Base-by-base conservation (phyloP, 2,113 vertebrate genomes). In the Sialia sialis region DNA sequence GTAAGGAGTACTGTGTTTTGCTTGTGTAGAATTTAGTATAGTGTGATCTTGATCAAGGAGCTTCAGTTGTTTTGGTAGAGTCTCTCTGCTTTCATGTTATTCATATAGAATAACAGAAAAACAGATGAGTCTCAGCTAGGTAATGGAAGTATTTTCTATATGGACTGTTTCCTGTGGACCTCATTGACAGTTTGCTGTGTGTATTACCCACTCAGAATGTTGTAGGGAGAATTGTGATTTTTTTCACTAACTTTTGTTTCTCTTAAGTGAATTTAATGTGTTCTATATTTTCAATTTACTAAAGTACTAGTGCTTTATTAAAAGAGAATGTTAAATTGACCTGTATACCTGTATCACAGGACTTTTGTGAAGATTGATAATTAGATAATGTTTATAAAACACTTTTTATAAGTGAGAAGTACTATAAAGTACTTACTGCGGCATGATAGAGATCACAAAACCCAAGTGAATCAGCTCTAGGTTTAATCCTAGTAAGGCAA, bases 401-500 rank as follows among this genome's bases (percentile, higher is more conserved):
- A 90, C 82, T 84, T 96, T 93, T 92, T 95, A 81, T 95, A 94
- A 92, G 90, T 94, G 85, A 95, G 75, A 94, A 94, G 92, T 95
- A 90, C 91, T 91, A 64, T 86, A 93, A 95, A 95, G 68, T 72
- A 78, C 85, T 97, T 96, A 93, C 75, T 96, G 73, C 82, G 84
- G 92, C 67, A 75, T 96, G 95, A 91, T 74, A 94, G 89, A 95
- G 95, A 97, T 94, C 91, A 83, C 90, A 96, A 94, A 96, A 96
- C 90, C 93, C 89, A 95, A 97, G 92, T 94, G 96, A 97, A 96
- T 97, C 94, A 97, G 75, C 96, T 94, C 92, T 92, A 90, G 74
- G 73, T 94, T 97, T 97, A 97, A 97, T 96, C 94, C 96, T 96
- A 97, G 83, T 92, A 90, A 93, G 93, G 96, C 88, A 91, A 97